These are phyloP conservation scores for Drosophila insularis DNA, from an alignment of 1,140 invertebrate species.

Conservation along the genomic window DNA sequence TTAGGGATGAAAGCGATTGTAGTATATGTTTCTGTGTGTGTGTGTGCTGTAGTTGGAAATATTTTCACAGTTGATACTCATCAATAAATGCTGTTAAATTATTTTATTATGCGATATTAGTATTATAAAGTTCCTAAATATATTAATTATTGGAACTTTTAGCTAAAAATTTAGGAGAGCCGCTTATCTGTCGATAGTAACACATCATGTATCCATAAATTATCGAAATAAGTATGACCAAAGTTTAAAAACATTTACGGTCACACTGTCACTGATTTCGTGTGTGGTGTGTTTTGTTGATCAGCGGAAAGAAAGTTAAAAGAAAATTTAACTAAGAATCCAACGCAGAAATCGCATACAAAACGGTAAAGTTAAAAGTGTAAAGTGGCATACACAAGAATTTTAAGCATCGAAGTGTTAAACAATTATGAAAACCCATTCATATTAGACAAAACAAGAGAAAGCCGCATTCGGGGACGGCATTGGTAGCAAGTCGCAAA, in stretches of 20 bases:
- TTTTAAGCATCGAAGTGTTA: slow-evolving; percentile 14
- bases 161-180: neutral
- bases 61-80: no score
- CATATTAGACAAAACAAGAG: slow-evolving; percentile 43
- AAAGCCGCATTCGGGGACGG: slow-evolving; percentile 41
- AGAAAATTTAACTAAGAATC: slow-evolving; percentile 51
- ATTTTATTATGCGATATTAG: neutral
- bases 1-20: slow-evolving; percentile 4
- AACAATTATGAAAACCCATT: neutral
- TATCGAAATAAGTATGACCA: slow-evolving; percentile 6
- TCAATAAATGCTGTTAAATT: neutral
- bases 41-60: no score
- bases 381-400: slow-evolving; percentile 46
- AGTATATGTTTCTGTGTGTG: no score
- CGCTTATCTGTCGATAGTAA: slow-evolving; percentile 3
- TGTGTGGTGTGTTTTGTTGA: slow-evolving; percentile 73
- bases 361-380: slow-evolving; percentile 61
- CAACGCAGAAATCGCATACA: slow-evolving; percentile 29
- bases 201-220: slow-evolving; percentile 2
- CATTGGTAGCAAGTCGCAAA: slow-evolving; percentile 7
- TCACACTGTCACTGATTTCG: slow-evolving; percentile 27
- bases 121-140: neutral
- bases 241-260: neutral
- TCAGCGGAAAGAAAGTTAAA: slow-evolving; percentile 64
- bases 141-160: neutral